Conservation (phyloP, 2,797 vertebrate species). For the Rhadinocentrus ornatus region DNA sequence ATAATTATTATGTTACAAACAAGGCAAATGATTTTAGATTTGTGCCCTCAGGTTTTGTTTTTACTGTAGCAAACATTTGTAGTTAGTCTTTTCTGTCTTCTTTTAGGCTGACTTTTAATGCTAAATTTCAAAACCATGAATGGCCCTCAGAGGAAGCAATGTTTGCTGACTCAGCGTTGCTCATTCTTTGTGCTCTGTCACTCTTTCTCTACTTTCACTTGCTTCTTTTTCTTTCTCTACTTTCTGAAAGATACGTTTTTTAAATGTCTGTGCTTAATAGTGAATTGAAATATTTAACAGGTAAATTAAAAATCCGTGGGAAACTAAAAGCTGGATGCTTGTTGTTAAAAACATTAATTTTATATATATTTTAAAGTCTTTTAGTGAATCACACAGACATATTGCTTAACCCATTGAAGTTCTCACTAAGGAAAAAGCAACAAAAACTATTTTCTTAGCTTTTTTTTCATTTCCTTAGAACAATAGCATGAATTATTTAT, state of each 20-base stretch:
- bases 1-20: constrained; percentile 6
- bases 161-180: constrained; percentile 26
- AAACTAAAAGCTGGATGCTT: neutral
- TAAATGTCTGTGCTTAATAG: neutral
- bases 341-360: neutral
- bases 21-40: constrained; percentile 2
- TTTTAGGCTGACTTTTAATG: constrained; percentile 16
- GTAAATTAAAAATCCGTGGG: neutral
- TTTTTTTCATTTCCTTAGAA: too few relatives aligned
- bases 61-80: constrained; percentile 24
- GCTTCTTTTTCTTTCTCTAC: constrained; percentile 1
- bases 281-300: neutral
- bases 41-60: constrained; percentile 34
- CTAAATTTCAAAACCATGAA: neutral
- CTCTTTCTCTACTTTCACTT: constrained; percentile 6
- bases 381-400: neutral
- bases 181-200: neutral
- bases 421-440: too few relatives aligned
- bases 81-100: constrained; percentile 14
- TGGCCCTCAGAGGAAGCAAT: constrained; percentile 2
- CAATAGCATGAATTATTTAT: too few relatives aligned
- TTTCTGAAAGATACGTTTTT: neutral
- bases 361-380: neutral
- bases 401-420: neutral
- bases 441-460: too few relatives aligned